Conservation (phyloP, 2,797 vertebrate species). For the Argya squamiceps region DNA sequence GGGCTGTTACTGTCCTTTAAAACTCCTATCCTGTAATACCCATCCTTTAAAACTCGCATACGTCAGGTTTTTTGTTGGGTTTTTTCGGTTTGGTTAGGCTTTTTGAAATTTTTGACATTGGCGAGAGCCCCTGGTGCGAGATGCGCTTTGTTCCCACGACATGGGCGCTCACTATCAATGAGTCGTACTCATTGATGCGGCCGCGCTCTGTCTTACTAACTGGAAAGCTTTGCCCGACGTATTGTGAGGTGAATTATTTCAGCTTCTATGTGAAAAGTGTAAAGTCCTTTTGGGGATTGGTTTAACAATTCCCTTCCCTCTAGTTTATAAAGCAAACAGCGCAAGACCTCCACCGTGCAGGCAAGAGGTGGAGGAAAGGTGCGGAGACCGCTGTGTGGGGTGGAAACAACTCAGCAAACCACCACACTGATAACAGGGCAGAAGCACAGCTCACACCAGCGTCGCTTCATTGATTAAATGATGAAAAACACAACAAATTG, state of each 20-base stretch:
- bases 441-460: not conserved
- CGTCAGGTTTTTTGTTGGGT: fast-evolving
- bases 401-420: not conserved
- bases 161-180: fast-evolving
- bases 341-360: not conserved
- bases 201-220: not conserved
- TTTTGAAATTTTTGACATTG: not conserved
- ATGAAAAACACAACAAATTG: not conserved
- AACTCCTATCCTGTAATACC: not conserved
- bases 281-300: not conserved
- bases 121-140: not conserved
- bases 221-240: not conserved
- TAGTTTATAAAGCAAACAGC: not conserved
- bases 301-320: not conserved
- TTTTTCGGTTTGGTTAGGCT: not conserved
- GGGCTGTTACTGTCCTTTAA: not conserved
- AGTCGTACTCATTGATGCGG: not conserved
- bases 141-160: not conserved
- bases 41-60: fast-evolving
- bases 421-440: not conserved
- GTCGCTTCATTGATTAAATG: not conserved
- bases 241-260: not conserved
- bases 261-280: not conserved
- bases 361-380: not conserved
- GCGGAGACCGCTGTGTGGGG: fast-evolving